Percentiles rank a stretch among this genome's conserved stretches.
phyloP scores from a whole-genome alignment of 2,797 vertebrate genomes.

The Pangasius djambal region DNA sequence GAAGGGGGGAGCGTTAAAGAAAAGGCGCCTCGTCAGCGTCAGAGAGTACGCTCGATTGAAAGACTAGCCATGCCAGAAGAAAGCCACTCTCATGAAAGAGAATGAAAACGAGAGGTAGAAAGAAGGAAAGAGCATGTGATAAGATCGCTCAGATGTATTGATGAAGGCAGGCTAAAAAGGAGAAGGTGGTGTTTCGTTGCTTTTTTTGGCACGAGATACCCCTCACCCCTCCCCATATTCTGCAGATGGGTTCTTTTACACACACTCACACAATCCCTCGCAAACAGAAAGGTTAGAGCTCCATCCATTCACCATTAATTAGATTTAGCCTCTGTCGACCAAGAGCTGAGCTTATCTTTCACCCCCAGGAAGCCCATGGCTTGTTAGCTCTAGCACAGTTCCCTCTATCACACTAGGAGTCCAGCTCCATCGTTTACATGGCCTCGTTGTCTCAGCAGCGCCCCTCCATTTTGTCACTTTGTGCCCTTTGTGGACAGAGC shows the following conservation, averaged over 20 bases:
- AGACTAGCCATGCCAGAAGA: constrained; percentile 53
- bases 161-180: constrained; percentile 47
- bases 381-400: constrained; percentile 31
- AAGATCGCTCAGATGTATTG: constrained; percentile 11
- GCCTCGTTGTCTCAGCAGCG: constrained; percentile 45
- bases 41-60: constrained; percentile 30
- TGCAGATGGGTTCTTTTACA: constrained; percentile 46
- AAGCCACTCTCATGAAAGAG: constrained; percentile 28
- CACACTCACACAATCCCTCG: constrained; percentile 40
- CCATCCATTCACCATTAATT: constrained; percentile 54
- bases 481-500: constrained; percentile 44
- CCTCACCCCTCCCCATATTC: constrained; percentile 28
- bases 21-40: constrained; percentile 20
- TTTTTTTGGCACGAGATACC: constrained; percentile 35
- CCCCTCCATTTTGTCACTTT: constrained; percentile 50
- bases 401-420: constrained; percentile 32
- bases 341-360: constrained; percentile 53
- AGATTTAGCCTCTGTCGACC: constrained; percentile 55
- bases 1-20: background rate
- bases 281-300: constrained; percentile 41
- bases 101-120: background rate
- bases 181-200: constrained; percentile 28
- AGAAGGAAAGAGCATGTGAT: constrained; percentile 21
- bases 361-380: constrained; percentile 42
- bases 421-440: constrained; percentile 33